Evolutionary conservation across 2,888 invertebrate genomes (phyloP), one percentile per base, ranked within the genome.

Genomic region (Myathropa florea): DNA sequence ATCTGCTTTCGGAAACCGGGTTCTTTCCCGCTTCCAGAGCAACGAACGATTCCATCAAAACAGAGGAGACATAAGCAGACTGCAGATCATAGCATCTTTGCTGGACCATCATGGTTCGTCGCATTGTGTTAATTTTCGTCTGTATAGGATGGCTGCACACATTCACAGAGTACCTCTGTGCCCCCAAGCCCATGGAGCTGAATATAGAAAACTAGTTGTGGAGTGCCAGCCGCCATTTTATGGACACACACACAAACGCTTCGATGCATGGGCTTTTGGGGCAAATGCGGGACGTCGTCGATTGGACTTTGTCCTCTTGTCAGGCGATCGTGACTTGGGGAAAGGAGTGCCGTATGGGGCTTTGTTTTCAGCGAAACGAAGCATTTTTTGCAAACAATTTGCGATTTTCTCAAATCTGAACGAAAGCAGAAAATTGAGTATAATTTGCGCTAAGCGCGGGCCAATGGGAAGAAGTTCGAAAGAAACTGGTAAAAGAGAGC

Each of bases 141-240:
- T 39, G 46, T 21, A 53, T 55, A 33, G 0, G 4, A 65, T 46
- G 57, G 10, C n/a, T 23, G 12, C n/a, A 67, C 21, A 53, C 39
- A 21, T 3, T 55, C 23, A 65, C 21, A n/a, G 57, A n/a, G n/a
- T 55, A 9, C 24, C 28, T 39, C 61, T 63, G 61, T 73, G 71
- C 18, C 67, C 68, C 70, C 70, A 70, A 65, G 68, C 53, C 67
- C 72, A 72, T 60, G 59, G 63, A 26, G 21, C 60, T 81, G 53
- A 59, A 68, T 80, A 76, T 60, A 81, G 33, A 64, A 77, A 82
- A 82, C 85, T 82, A 82, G 85, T 85, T 85, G 72, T 77, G 81
- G 84, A 80, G 77, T 64, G 64, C 60, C 23, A 55, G 24, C 85
- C 53, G 82, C 85, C 85, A 85, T 85, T 85, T 85, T 85, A 73